These are phyloP conservation scores for Pristionchus arcanus DNA, from an alignment of 2,888 invertebrate species.

Conservation along the genomic window DNA sequence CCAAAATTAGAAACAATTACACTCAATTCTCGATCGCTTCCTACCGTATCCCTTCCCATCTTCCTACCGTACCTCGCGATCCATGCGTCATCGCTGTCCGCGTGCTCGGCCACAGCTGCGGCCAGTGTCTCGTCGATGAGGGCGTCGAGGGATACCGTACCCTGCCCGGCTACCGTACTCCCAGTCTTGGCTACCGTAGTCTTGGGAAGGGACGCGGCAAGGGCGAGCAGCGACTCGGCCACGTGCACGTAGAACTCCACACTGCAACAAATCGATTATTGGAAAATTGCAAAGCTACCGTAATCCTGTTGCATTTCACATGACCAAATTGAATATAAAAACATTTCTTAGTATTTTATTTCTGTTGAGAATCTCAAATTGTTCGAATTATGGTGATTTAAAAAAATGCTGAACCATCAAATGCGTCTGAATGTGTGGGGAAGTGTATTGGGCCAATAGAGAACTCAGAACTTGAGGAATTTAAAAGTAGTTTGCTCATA, in stretches of 20 bases:
- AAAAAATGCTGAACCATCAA: too few relatives aligned
- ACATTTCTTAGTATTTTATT: too few relatives aligned
- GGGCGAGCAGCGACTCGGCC: not conserved
- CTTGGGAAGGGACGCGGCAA: not conserved
- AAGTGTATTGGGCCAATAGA: too few relatives aligned
- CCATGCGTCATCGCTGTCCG: slow-evolving; percentile 52
- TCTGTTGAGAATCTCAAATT: too few relatives aligned
- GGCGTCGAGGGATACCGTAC: slow-evolving; percentile 19
- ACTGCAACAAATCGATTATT: not conserved
- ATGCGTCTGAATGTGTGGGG: too few relatives aligned
- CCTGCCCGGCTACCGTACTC: not conserved
- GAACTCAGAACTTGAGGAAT: too few relatives aligned
- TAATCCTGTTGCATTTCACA: too few relatives aligned
- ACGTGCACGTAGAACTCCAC: slow-evolving; percentile 47
- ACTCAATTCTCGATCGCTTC: too few relatives aligned
- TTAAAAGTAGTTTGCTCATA: too few relatives aligned
- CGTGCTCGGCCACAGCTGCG: slow-evolving; percentile 28
- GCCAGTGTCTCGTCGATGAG: slow-evolving; percentile 1
- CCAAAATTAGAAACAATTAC: too few relatives aligned
- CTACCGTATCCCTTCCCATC: not conserved
- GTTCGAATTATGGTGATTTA: too few relatives aligned
- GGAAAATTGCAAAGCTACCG: not conserved
- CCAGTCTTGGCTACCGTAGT: not conserved
- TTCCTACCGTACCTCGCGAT: slow-evolving; percentile 39
- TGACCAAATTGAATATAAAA: too few relatives aligned